Base-by-base conservation (phyloP, 2,797 vertebrate genomes). In the Argyrosomus regius region DNA sequence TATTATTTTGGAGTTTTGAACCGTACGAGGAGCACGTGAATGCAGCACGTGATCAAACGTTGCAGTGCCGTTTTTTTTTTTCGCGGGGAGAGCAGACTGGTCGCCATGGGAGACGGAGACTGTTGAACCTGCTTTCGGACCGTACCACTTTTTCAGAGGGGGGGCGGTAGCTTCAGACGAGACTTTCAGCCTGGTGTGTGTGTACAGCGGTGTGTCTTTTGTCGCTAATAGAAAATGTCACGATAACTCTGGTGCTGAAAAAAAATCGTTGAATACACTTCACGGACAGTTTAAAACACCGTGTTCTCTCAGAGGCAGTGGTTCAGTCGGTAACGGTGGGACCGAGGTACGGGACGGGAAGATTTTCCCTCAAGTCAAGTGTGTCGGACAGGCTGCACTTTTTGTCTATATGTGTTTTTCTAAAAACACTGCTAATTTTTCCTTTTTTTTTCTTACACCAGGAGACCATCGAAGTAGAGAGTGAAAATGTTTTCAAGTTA, bases 381-480 rank as follows among this genome's bases (percentile, higher is more conserved):
- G 90, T 90, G 81, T 84, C 39, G 72, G 75, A 68, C 31, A 39
- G 62, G 20, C 78, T 69, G 45, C 60, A 64, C 63, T 80, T 72
- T 71, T 67, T 71, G 58, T 58, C 54, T 39, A 9, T 54, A 24
- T 52, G 13, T 31, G 5, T 59, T 61, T 76, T 66, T 17, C 35
- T 0, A 16, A 43, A 24, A 65, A n/a, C n/a, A 1, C 16, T 39
- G 10, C 50, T 70, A 4, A 49, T 74, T 39, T 58, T 58, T 62
- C 62, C 63, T 20, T 65, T 4, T 20, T 22, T 43, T 43, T 87
- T 61, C 89, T 65, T 41, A 77, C 68, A 18, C 39, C 95, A 99
- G 98, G 98, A 97, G 24, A 95, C 93, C 66, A 96, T 98, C 52
- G 97, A 98, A 80, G 96, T 98, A 84, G 96, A 97, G 87, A 99